Evolutionary conservation across 2,888 invertebrate genomes (phyloP), one percentile per base, ranked within the genome.

Genomic region (Sinopyrophorus schimmeli): DNA sequence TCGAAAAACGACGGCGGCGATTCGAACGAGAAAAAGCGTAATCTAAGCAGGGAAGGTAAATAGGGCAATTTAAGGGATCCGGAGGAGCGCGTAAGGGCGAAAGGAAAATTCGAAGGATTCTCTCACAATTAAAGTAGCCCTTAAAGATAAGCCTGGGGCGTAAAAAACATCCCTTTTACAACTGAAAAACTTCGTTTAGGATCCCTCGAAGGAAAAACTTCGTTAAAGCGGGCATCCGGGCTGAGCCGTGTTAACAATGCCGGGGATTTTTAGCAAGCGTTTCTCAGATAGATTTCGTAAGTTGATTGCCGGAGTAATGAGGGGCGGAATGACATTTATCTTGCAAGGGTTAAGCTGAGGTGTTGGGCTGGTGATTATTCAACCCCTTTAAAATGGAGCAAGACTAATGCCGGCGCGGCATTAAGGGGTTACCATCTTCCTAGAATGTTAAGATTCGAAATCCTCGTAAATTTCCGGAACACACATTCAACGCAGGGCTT

Each of bases 131-230:
- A 72, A 70, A 72, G 70, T 69, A 65, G 70, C 71, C 71, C 67
- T 72, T 71, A 69, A 70, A 70, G 70, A 70, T 71, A 71, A 70
- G 74, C 75, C 72, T 65, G 64, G 68, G 69, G 71, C 68, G 69
- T 67, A 70, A 70, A 72, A 71, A 70, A 72, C 71, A 71, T 70
- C 71, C 70, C 66, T 66, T n/a, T 63, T 61, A 67, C 66, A 69
- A 67, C 61, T 57, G 63, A 66, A 69, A 70, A 70, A 70, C 69
- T 69, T 69, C 69, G 71, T 69, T 50, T 69, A 68, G 63, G 61
- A 64, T 64, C 67, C 65, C 64, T 64, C 54, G 55, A 59, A 61
- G 63, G 62, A 66, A 68, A 66, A 66, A 68, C 67, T 69, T 68
- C 68, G 69, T 69, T 69, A 68, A 67, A 52, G 51, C 46, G 46